Conservation (phyloP, 1,140 invertebrate genomes). For the Drosophila cardini region DNA sequence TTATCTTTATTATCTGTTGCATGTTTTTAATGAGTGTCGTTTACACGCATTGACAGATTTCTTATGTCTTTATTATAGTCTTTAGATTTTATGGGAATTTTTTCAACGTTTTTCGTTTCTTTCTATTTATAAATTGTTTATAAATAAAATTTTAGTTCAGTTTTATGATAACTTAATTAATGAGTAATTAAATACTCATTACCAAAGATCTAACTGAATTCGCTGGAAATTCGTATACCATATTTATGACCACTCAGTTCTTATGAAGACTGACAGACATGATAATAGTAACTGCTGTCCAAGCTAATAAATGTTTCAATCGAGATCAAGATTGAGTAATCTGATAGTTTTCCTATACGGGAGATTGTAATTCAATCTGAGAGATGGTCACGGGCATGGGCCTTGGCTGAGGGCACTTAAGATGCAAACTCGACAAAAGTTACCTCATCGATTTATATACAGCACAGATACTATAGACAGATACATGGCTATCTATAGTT, state of each 20-base stretch:
- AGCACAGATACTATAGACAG: no score
- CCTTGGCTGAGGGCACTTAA: constrained; percentile 32
- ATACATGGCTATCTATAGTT: constrained; percentile 20
- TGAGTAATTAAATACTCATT: constrained; percentile 60
- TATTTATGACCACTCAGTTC: constrained; percentile 30
- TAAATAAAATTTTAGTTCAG: constrained; percentile 12
- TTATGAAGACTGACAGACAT: constrained; percentile 74
- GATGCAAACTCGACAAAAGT: constrained; percentile 13
- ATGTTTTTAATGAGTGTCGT: constrained; percentile 38
- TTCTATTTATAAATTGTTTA: neutral
- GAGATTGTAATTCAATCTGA: constrained; percentile 37
- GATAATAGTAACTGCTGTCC: constrained; percentile 44
- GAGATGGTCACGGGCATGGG: constrained; percentile 8
- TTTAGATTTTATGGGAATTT: constrained; percentile 43
- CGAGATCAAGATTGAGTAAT: constrained; percentile 44
- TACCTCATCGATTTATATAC: constrained; percentile 22
- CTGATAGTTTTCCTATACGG: constrained; percentile 57
- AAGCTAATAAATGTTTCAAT: constrained; percentile 43
- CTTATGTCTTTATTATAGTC: constrained; percentile 60
- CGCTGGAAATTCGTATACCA: constrained; percentile 43
- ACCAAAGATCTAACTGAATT: constrained; percentile 21
- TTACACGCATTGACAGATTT: constrained; percentile 55
- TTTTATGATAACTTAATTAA: constrained; percentile 68
- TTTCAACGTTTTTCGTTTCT: constrained; percentile 13
- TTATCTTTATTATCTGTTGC: constrained; percentile 57